Percentiles rank a stretch among this genome's conserved stretches.
Evolutionary conservation across 2,888 invertebrate genomes (phyloP).

Genomic region (Pseudoips prasinana): DNA sequence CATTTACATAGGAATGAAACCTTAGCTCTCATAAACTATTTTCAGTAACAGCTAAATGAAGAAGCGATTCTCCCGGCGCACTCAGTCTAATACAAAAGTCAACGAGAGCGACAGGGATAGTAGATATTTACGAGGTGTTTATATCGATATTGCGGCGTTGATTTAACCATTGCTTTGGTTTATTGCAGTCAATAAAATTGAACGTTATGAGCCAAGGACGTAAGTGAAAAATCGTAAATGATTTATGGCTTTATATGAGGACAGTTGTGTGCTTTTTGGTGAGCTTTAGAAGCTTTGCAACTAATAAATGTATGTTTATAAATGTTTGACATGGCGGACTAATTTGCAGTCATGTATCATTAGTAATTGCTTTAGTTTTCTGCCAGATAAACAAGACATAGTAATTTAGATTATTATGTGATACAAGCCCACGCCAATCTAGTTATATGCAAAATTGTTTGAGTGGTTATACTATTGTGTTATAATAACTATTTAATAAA

Average conservation of each 20-base stretch:
- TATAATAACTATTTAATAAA: too few species aligned
- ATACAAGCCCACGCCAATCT: too few species aligned
- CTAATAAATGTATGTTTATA: slow-evolving; percentile 10
- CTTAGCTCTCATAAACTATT: slow-evolving; percentile 78
- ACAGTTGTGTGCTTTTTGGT: slow-evolving; percentile 34
- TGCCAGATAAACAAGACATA: not conserved
- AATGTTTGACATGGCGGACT: slow-evolving; percentile 2
- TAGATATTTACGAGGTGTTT: slow-evolving; percentile 75
- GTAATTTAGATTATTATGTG: not conserved
- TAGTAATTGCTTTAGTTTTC: not conserved
- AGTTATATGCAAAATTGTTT: too few species aligned
- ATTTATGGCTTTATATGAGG: slow-evolving; percentile 74
- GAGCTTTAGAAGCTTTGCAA: slow-evolving; percentile 5
- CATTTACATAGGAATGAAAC: slow-evolving; percentile 26
- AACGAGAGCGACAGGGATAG: slow-evolving; percentile 44
- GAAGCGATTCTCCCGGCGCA: slow-evolving; percentile 49
- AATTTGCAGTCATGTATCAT: slow-evolving; percentile 4
- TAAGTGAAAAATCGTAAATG: slow-evolving; percentile 68
- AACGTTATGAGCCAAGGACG: slow-evolving; percentile 82
- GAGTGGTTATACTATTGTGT: too few species aligned
- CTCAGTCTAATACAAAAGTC: slow-evolving; percentile 28
- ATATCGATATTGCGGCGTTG: slow-evolving; percentile 77
- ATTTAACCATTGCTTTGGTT: slow-evolving; percentile 81
- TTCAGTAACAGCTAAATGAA: slow-evolving; percentile 72
- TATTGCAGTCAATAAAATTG: slow-evolving; percentile 81